Evolutionary conservation across 2,888 invertebrate genomes (phyloP).

Genomic region (Mallateleia sp.): DNA sequence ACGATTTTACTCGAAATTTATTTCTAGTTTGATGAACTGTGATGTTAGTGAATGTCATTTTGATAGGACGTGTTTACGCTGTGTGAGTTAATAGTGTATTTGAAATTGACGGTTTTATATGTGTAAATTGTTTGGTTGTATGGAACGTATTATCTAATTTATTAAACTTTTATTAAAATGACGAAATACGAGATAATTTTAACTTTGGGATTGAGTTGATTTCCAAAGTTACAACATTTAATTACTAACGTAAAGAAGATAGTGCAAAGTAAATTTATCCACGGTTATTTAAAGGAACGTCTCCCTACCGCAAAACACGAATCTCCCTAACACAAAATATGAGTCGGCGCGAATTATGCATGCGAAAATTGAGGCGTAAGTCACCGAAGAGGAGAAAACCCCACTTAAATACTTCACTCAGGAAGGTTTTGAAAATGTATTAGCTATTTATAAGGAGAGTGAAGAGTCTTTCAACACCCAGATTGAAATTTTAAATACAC

Average conservation of each 20-base stretch:
- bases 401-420: background rate
- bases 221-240: background rate
- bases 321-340: background rate
- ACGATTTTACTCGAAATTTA: no score
- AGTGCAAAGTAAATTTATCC: background rate
- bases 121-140: no score
- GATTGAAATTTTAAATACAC: no score
- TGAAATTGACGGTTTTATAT: no score
- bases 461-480: background rate
- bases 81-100: no score
- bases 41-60: no score
- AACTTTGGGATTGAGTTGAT: background rate
- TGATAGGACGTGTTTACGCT: no score
- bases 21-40: no score
- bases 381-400: background rate
- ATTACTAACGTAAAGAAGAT: background rate
- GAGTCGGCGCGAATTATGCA: background rate
- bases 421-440: background rate
- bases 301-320: background rate
- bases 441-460: background rate
- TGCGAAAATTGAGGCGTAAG: background rate
- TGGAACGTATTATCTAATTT: no score
- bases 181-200: background rate
- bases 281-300: background rate
- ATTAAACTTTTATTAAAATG: no score